Evolutionary conservation across 2,888 invertebrate species (phyloP), one percentile per base, ranked within the genome.

Genomic region (Volucella bombylans): DNA sequence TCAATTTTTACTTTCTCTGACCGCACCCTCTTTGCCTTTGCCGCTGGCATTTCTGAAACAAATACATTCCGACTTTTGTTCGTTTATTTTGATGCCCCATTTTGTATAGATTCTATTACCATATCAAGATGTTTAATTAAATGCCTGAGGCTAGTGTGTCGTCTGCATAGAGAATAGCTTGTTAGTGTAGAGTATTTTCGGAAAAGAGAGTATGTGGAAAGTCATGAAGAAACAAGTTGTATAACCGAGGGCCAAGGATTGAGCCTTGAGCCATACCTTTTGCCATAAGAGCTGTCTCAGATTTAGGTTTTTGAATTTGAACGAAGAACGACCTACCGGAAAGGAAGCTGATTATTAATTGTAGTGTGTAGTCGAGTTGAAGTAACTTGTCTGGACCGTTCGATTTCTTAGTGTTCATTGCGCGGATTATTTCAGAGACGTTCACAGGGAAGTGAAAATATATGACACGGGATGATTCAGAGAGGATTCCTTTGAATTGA

Each of bases 131-230:
- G 1, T 14, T 68, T 45, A 57, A 49, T 15, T 0, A 65, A 12
- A 12, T 14, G 45, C 0, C 23, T n/a, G 0, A 71, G n/a, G 54
- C 47, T 0, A 80, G 39, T 1, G 85, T 83, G 18, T 83, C 83
- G 15, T 83, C 85, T 0, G 79, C 79, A n/a, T 85, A 87, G 0
- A 82, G 43, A 0, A 83, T 15, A 59, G 38, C 77, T 43, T 14
- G 52, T 81, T 1, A 64, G 52, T 1, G 18, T 18, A 62, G 12
- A 9, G 41, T 15, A 1, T 43, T 41, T 8, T 57, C 52, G 14
- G 65, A 12, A 11, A n/a, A 15, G 1, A 10, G n/a, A n/a, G 23
- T 61, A 57, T 86, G 77, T 0, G 83, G 76, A 55, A 87, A 87
- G 31, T 86, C 86, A 12, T 79, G 38, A 3, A 79, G 9, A 18